Evolutionary conservation across 2,888 invertebrate genomes (phyloP).

Genomic region (Drosophila melanosoma): DNA sequence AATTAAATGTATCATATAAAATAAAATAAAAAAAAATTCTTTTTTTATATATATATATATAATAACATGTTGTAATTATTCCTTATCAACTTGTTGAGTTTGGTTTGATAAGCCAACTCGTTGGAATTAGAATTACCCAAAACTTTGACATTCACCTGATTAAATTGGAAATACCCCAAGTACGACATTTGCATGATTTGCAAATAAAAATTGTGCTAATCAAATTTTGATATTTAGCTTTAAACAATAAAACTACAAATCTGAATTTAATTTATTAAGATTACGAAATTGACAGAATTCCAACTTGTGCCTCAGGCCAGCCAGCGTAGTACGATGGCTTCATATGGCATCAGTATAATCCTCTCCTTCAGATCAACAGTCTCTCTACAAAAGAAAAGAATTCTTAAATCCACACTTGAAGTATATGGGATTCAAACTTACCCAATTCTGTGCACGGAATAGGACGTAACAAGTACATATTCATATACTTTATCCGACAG

Average conservation of each 20-base stretch:
- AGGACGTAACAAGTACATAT: constrained; percentile 69
- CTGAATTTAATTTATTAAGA: constrained; percentile 22
- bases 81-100: not conserved
- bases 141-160: not conserved
- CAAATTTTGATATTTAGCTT: not conserved
- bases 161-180: not conserved
- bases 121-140: not conserved
- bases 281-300: constrained; percentile 17
- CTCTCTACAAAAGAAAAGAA: constrained; percentile 51
- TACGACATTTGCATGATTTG: too few relatives aligned
- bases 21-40: not conserved
- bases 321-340: constrained; percentile 79
- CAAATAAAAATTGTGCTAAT: not conserved
- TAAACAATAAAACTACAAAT: not conserved
- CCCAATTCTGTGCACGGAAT: constrained; percentile 74
- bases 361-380: constrained; percentile 57
- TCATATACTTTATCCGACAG: constrained; percentile 69
- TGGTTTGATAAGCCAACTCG: not conserved
- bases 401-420: not conserved
- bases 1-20: not conserved
- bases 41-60: not conserved
- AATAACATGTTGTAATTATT: not conserved
- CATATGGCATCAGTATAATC: constrained; percentile 76
- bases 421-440: constrained; percentile 28
- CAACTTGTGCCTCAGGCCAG: constrained; percentile 30